Evolutionary conservation across 2,113 vertebrate species (phyloP), one percentile per base, ranked within the genome.

Genomic region (Ceuthmochares aereus): DNA sequence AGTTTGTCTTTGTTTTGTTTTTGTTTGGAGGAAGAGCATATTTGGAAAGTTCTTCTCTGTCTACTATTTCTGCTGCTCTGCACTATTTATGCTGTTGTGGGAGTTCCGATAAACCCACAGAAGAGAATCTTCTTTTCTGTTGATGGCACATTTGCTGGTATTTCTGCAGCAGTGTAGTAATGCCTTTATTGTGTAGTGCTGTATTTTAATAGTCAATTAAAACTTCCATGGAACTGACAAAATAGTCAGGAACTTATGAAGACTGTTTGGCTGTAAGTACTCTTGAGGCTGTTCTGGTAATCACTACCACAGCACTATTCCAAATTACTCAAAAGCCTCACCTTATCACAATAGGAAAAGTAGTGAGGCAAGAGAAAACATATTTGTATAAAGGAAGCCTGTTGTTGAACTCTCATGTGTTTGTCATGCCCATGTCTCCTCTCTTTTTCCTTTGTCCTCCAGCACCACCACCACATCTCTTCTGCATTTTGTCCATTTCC

Each of bases 191-290:
- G 67, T 73, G 42, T 54, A 87, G 26, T 54, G 84, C 30, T 95
- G 32, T 91, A 26, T 95, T 84, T 92, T 96, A 93, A 85, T 92
- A 96, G 89, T 59, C 64, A 95, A 89, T 95, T 95, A 97, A 96
- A 87, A 93, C 86, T 84, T 56, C 76, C 52, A 96, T 84, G 92
- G 81, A 95, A 79, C 22, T 96, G 89, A 91, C 54, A 93, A 93
- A 96, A 97, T 84, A 64, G 86, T 79, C 68, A 62, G 40, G 49
- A 91, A 88, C 30, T 95, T 85, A 76, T 91, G 60, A 95, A 93
- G 74, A 78, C 54, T 91, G 25, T 90, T 87, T 92, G 63, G 67
- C 79, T 89, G 69, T 91, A 96, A 86, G 51, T 86, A 83, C 89
- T 87, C 70, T 58, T 60, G 90, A 93, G 63, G 78, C 88, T 75